Evolutionary conservation across 30 jellyfish, hydroid and myxozoan genomes (phyloP), one percentile per base, ranked within the genome.

Genomic region (Pelagia noctiluca): DNA sequence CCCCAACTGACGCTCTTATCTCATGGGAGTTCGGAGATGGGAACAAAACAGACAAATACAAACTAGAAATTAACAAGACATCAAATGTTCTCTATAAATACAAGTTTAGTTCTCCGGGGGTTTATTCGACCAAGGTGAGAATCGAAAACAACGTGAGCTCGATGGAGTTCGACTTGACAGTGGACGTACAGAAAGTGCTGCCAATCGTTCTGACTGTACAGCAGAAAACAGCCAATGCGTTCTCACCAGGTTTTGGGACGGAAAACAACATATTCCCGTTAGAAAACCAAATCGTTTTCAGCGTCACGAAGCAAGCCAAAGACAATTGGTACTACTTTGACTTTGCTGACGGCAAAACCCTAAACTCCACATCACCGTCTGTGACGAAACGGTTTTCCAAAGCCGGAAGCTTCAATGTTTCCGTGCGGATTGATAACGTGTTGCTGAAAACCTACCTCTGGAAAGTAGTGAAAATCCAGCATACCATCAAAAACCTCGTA

Each of bases 21-120:
- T 53, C 88, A 13, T 95, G 97, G 97, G 88, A 85, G n/a, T 95
- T 73, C 57, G 99, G 99, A 1, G 97, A 95, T 75, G 97, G 97
- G 26, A 38, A 76, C 85, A 26, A n/a, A 48, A 28, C 63, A 34
- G 66, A 65, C n/a, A 79, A 68, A 12, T 34, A 67, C 18, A 82
- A 85, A 30, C 52, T 80, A 21, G 64, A 72, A 49, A 68, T 83
- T 42, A 32, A 49, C 30, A 85, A 74, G 25, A 13, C 24, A 49
- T 48, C 89, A 5, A 54, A 71, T 8, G 75, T 73, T 1, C 46
- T 88, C 26, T 62, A 76, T 19, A 53, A 46, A 19, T 76, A 95
- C 72, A 71, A 65, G 32, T 95, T 72, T 84, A 36, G 30, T 7
- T n/a, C 77, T 12, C 90, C 95, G 1, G 99, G 96, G 10, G 77